Evolutionary conservation across 2,797 vertebrate genomes (phyloP), one percentile per base, ranked within the genome.

Genomic region (Anguilla obscura): DNA sequence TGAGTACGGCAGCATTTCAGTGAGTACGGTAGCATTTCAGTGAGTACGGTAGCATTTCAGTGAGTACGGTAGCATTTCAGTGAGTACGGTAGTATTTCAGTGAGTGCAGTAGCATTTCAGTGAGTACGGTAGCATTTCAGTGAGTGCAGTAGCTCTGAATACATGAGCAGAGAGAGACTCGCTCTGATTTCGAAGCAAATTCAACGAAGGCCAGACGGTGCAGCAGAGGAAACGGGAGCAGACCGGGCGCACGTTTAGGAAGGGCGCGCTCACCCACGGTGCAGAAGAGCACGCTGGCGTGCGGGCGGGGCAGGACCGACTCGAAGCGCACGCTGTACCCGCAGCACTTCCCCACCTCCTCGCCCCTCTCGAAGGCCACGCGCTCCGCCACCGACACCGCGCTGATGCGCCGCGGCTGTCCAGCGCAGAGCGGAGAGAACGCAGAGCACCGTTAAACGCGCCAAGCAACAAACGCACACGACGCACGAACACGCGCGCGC

Each of bases 301-400:
- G 98, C 0, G 98, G 98, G 0, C 98, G 97, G 1, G 98, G 98
- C 4, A 99, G 96, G 88, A 97, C 86, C 0, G 98, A 99, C 92
- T 99, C 98, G 7, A 99, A 99, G 0, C 98, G 97, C 66, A 99
- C 98, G 0, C 98, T 99, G 93, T 99, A 99, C 1, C 98, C 98
- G 85, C 98, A 99, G 96, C 98, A 98, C 87, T 97, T 97, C 27
- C 98, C 98, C 0, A 97, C 91, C 0, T 98, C 95, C 88, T 99
- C 98, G 74, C 94, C 97, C 89, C 98, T 94, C 92, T 99, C 98
- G 0, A 93, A 98, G 0, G 97, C 93, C 18, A 99, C 98, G 0
- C 98, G 96, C 91, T 99, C 98, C 0, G 98, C 98, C 87, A 99
- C 98, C 0, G 98, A 98, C 56, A 99, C 98, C 0, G 98, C 98